Evolutionary conservation across 1,140 invertebrate genomes (phyloP).

Genomic region (Pseudomyrmex sp.): DNA sequence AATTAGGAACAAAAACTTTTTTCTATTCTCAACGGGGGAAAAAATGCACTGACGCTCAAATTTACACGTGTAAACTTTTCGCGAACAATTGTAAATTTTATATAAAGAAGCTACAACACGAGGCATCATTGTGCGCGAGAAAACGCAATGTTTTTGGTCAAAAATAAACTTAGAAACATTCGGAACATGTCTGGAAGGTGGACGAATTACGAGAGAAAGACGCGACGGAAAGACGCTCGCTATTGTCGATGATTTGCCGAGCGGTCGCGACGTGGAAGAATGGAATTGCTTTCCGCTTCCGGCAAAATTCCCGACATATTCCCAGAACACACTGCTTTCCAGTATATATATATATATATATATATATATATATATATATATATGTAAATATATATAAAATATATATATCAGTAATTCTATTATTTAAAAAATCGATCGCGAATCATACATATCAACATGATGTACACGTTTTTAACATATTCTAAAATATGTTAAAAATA

Average conservation of each 20-base stretch:
- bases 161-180: conserved; percentile 29
- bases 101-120: conserved; percentile 12
- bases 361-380: neutral
- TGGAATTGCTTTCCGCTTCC: conserved; percentile 75
- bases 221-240: conserved; percentile 51
- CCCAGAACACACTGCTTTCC: conserved; percentile 65
- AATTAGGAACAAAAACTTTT: too few species aligned
- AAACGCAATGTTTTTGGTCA: conserved; percentile 28
- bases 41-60: too few species aligned
- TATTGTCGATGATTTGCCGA: conserved; percentile 68
- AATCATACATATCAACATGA: neutral
- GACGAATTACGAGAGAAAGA: conserved; percentile 63
- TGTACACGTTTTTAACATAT: too few species aligned
- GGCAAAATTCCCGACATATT: conserved; percentile 74
- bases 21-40: too few species aligned
- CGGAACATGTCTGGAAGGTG: conserved; percentile 14
- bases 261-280: conserved; percentile 70
- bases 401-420: neutral
- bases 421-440: neutral
- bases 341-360: neutral
- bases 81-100: conserved; percentile 6
- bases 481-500: too few species aligned
- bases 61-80: too few species aligned
- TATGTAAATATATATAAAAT: neutral
- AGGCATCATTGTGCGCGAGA: neutral